Conservation (phyloP, 2,113 vertebrate species). For the Anguilla rostrata region DNA sequence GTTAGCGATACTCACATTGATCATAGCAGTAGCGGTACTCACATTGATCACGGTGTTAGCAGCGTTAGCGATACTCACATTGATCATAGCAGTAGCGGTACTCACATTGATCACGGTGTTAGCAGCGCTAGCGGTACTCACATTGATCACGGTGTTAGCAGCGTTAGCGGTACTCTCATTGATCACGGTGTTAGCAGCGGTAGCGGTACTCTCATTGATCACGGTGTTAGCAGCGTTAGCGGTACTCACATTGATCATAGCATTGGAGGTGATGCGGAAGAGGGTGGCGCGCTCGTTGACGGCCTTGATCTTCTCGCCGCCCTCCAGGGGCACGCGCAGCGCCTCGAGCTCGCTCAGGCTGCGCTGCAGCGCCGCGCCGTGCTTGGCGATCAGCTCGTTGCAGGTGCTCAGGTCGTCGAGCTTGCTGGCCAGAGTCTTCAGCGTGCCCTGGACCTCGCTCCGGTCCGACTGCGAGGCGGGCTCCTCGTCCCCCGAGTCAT, state of each 20-base stretch:
- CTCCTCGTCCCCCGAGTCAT: conserved; percentile 96
- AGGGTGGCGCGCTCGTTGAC: conserved; percentile 94
- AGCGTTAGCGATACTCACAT: conserved; percentile 64
- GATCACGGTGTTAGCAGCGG: not conserved
- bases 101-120: conserved; percentile 68
- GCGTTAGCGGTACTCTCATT: not conserved
- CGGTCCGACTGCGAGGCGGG: conserved; percentile 84
- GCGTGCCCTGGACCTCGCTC: conserved; percentile 82
- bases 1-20: not conserved
- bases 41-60: not conserved
- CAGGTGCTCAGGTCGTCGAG: conserved; percentile 93
- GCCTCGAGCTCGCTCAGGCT: conserved; percentile 92
- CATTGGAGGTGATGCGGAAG: conserved; percentile 98
- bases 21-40: not conserved
- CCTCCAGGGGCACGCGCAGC: conserved; percentile 81
- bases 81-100: conserved; percentile 84
- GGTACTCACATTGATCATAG: conserved; percentile 88
- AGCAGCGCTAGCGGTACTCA: conserved; percentile 60
- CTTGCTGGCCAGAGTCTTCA: conserved; percentile 87
- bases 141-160: not conserved
- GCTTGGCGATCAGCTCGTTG: conserved; percentile 94
- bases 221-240: not conserved
- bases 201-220: not conserved
- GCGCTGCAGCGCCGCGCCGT: conserved; percentile 92
- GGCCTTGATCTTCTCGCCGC: conserved; percentile 89